Evolutionary conservation across 2,888 invertebrate species (phyloP).

Genomic region (Coenonympha glycerion): DNA sequence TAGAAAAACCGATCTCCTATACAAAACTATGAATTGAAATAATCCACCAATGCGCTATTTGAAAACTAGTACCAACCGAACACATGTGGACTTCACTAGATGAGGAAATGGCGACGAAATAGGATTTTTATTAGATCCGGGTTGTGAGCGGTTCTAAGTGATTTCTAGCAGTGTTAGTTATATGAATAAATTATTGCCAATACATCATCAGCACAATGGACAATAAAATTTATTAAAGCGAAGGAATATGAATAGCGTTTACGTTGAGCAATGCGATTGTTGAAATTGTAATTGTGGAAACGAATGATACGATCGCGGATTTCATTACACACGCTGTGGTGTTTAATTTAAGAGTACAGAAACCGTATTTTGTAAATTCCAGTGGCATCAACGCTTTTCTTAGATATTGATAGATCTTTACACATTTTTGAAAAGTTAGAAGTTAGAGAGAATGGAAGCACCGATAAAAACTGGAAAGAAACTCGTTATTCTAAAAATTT

Average conservation of each 20-base stretch:
- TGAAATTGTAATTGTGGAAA: conserved; percentile 1
- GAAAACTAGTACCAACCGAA: conserved; percentile 19
- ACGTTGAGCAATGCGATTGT: conserved; percentile 5
- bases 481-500: too few relatives aligned
- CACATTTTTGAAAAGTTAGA: too few relatives aligned
- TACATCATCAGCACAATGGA: conserved; percentile 4
- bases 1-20: too few relatives aligned
- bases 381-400: too few relatives aligned
- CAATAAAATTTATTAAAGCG: conserved; percentile 8
- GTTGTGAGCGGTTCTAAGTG: conserved; percentile 27
- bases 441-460: too few relatives aligned
- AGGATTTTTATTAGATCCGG: conserved; percentile 34
- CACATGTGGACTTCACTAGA: conserved; percentile 25
- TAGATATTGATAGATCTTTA: too few relatives aligned
- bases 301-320: neutral
- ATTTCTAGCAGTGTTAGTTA: conserved; percentile 31
- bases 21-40: too few relatives aligned
- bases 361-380: neutral
- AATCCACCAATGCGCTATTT: neutral
- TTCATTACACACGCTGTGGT: neutral
- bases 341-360: neutral
- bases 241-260: conserved; percentile 9
- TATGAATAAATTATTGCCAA: neutral
- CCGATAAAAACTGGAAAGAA: too few relatives aligned
- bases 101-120: conserved; percentile 29